A percentile compares a stretch with the other conserved stretches of the same genome.
Conservation (phyloP, 1,140 invertebrate genomes). For the Lepidurus apus region DNA sequence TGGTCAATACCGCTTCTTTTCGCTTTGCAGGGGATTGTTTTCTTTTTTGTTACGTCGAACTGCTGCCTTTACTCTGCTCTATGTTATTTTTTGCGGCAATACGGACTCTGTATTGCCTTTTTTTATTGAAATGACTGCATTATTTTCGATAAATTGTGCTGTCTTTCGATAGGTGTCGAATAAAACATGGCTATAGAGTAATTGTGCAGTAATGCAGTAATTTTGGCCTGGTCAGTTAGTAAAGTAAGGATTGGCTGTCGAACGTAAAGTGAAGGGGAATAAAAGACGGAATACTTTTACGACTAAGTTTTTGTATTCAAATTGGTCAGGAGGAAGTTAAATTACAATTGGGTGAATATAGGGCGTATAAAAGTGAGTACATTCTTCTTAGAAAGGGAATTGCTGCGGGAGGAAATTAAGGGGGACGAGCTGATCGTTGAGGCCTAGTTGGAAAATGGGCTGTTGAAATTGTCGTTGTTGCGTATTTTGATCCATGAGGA, state of each 20-base stretch:
- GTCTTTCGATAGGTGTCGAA: no score
- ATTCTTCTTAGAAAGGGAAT: background rate
- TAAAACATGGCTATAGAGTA: no score
- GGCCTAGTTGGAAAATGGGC: conserved; percentile 5
- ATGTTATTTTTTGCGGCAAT: no score
- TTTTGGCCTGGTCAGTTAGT: no score
- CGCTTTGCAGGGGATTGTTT: background rate
- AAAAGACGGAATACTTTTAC: no score
- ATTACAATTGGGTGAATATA: background rate
- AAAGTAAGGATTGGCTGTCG: no score
- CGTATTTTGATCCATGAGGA: background rate
- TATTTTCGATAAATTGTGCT: no score
- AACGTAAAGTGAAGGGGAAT: no score
- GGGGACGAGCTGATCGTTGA: background rate
- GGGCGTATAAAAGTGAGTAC: background rate
- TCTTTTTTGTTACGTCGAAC: background rate
- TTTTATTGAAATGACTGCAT: no score
- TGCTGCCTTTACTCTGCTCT: no score
- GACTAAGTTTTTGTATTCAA: background rate
- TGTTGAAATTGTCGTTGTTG: background rate
- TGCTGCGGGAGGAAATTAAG: conserved; percentile 17
- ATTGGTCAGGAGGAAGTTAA: background rate
- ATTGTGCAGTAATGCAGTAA: no score
- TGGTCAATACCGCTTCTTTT: background rate
- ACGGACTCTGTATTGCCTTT: no score